Evolutionary conservation across 2,797 vertebrate genomes (phyloP).

Genomic region (Sciurus vulgaris): DNA sequence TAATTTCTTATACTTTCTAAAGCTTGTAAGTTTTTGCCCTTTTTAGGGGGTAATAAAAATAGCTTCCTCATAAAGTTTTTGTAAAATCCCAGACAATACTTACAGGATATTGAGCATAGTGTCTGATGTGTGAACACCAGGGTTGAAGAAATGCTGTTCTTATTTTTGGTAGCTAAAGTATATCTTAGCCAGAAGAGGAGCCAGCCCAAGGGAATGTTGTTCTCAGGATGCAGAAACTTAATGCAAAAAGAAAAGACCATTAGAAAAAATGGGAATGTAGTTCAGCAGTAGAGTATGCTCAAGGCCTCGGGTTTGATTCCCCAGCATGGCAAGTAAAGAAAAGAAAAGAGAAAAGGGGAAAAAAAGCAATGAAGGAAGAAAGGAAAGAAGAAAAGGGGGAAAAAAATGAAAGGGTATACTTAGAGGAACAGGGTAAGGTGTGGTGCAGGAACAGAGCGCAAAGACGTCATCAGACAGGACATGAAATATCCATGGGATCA

Average conservation of each 20-base stretch:
- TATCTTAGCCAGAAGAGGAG: neutral
- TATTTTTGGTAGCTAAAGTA: neutral
- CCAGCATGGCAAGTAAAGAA: no score
- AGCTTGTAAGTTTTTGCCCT: neutral
- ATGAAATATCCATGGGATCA: neutral
- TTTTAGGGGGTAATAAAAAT: neutral
- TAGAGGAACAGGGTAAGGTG: neutral
- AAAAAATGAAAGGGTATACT: neutral
- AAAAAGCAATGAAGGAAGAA: no score
- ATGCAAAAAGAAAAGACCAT: conserved; percentile 4
- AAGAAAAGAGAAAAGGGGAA: no score
- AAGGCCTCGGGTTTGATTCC: no score
- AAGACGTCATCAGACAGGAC: neutral
- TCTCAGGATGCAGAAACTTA: conserved; percentile 22
- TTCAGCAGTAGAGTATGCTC: no score
- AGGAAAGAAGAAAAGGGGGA: neutral
- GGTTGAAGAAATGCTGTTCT: neutral
- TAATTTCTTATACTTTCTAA: neutral
- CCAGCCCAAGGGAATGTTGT: neutral
- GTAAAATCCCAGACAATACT: neutral
- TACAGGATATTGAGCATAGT: neutral
- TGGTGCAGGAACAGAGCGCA: neutral
- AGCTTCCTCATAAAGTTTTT: neutral
- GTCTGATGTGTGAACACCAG: neutral
- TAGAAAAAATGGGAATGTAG: neutral